Evolutionary conservation across 2,113 vertebrate species (phyloP), one percentile per base, ranked within the genome.

Genomic region (Bagarius yarrelli): DNA sequence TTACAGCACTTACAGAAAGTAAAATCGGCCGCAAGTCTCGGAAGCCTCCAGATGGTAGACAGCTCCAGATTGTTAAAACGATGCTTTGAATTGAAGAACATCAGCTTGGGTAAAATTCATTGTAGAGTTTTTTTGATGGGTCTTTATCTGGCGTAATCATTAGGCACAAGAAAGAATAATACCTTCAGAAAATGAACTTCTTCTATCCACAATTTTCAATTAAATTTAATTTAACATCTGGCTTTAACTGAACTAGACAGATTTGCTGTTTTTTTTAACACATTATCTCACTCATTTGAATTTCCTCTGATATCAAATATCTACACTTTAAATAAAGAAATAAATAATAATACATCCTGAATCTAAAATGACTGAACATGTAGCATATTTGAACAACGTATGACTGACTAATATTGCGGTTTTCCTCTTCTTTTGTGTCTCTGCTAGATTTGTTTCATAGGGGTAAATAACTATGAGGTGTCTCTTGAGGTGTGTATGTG

Each of bases 381-480:
- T 27, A 27, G 32, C 50, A 73, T 18, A 55, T 55, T 34, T 55
- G 50, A 73, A 13, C 52, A 32, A 70, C 23, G n/a, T 18, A 50
- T 19, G 23, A 27, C 15, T 19, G 14, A 21, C 60, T 19, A n/a
- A 55, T 16, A 9, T 78, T 67, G 76, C 63, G 66, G 32, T 76
- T 78, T 81, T 77, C 76, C 53, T 34, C 36, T 66, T 73, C 63
- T 72, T 67, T 64, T 72, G 73, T 81, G 78, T 82, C 15, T 57
- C 23, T 67, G 57, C 83, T 63, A 25, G 80, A 61, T 86, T 71
- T 84, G 79, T 82, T 87, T 88, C 84, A 82, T 73, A 82, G 63
- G 78, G 86, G 69, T 88, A 92, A 92, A 92, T 89, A 30, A 90
- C n/a, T n/a, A n/a, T n/a, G n/a, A n/a, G n/a, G n/a, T 69, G 79